Base-by-base conservation (phyloP, 2,797 vertebrate genomes). In the Argentina silus region DNA sequence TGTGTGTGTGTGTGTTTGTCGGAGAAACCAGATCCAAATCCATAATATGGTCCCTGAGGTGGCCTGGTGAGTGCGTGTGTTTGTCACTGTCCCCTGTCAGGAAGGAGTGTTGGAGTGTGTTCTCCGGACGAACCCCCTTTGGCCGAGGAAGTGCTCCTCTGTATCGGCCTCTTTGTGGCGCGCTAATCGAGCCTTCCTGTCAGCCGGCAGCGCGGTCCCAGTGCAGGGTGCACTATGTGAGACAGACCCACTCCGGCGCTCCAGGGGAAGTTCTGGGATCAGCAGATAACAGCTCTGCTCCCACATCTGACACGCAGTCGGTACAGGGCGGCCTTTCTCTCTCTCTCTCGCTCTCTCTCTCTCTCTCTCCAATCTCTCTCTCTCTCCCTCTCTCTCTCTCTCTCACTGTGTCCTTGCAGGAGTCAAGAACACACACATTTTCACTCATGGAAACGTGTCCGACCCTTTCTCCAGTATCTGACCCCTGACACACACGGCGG, bases 261-360 rank as follows among this genome's bases (percentile, higher is more conserved):
- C 93, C 93, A 87, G 88, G 91, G 96, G 96, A 97, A 97, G 94
- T 96, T 95, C 96, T 97, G 96, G 91, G 93, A 95, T 95, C 89
- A 84, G 92, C 81, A 96, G 96, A 98, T 98, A 97, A 96, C 90
- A 68, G 81, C 82, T 57, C 83, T 77, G 89, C 90, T 82, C 91
- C 90, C 83, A 86, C 90, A 85, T 89, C 93, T 92, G 89, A 93
- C 91, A 92, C 87, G 81, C 90, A 87, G 53, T 57, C 72, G 63
- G 73, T 65, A 86, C 73, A 74, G 81, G 81, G 67, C 75, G 73
- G 73, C 79, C 85, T 80, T 73, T 84, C 80, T 82, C 81, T 85
- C 76, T 88, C 85, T 74, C 73, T 80, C 86, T n/a, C n/a, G n/a
- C n/a, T n/a, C n/a, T n/a, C 12, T 86, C 89, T 86, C 87, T 50